Evolutionary conservation across 1,140 invertebrate genomes (phyloP).

Genomic region (Drosophila lini): DNA sequence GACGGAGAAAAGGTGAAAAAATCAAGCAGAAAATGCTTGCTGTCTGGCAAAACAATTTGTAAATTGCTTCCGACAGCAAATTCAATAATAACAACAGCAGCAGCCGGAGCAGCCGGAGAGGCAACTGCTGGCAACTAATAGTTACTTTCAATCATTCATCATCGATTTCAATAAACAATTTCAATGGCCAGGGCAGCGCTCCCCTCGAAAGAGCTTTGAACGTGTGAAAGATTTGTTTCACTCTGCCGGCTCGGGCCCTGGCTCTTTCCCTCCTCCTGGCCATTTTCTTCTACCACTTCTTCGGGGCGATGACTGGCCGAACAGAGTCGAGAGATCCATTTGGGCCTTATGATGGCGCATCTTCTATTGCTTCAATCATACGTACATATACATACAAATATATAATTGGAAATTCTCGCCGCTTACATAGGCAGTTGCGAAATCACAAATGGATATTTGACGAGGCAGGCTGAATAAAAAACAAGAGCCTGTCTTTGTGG

Average conservation of each 20-base stretch:
- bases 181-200: slow-evolving; percentile 58
- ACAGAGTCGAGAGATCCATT: slow-evolving; percentile 39
- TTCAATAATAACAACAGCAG: slow-evolving; percentile 64
- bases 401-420: slow-evolving; percentile 44
- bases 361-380: slow-evolving; percentile 32
- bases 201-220: slow-evolving; percentile 45
- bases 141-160: slow-evolving; percentile 82
- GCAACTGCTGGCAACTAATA: slow-evolving; percentile 63
- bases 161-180: slow-evolving; percentile 82
- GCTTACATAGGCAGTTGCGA: slow-evolving; percentile 30
- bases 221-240: slow-evolving; percentile 76
- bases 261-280: slow-evolving; percentile 5
- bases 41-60: slow-evolving; percentile 58
- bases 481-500: slow-evolving; percentile 5
- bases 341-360: slow-evolving; percentile 32
- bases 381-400: neutral
- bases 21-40: slow-evolving; percentile 25
- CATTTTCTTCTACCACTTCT: slow-evolving; percentile 8
- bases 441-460: slow-evolving; percentile 42
- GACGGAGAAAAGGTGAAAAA: slow-evolving; percentile 34
- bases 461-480: slow-evolving; percentile 11
- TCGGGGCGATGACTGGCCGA: slow-evolving; percentile 43
- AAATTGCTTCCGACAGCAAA: slow-evolving; percentile 80
- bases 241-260: slow-evolving; percentile 10
- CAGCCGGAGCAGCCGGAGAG: slow-evolving; percentile 8